These are phyloP conservation scores for Yponomeuta malinellus DNA, from an alignment of 2,888 invertebrate species.

Conservation along the genomic window DNA sequence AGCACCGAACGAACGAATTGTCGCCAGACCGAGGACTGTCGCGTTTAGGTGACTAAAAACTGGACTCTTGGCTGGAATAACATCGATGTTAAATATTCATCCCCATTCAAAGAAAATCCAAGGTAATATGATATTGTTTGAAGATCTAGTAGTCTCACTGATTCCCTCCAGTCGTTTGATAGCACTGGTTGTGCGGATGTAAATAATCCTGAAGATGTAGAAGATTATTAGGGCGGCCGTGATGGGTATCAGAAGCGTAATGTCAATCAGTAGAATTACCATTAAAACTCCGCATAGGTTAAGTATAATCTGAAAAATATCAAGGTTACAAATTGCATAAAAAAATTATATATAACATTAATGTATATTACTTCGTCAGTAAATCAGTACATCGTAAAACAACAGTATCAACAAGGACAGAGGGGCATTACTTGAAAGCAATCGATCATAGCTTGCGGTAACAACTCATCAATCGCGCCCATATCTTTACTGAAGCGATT, in stretches of 20 bases:
- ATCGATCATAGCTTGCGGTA: conserved; percentile 85
- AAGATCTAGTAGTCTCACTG: conserved; percentile 59
- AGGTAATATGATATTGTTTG: background rate
- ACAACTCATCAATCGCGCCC: conserved; percentile 85
- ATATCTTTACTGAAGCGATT: conserved; percentile 90
- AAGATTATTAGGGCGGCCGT: conserved; percentile 77
- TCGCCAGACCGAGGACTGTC: conserved; percentile 85
- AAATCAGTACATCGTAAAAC: background rate
- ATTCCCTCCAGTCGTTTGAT: conserved; percentile 81
- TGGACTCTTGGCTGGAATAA: conserved; percentile 83
- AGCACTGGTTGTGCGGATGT: conserved; percentile 81
- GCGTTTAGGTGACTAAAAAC: conserved; percentile 89
- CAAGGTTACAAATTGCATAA: background rate
- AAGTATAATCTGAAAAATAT: conserved; percentile 80
- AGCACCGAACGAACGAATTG: conserved; percentile 85
- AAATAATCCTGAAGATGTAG: conserved; percentile 77
- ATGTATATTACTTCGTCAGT: too few relatives aligned
- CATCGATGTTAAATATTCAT: conserved; percentile 10
- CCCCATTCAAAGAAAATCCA: background rate
- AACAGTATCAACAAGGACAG: background rate
- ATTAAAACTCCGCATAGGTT: conserved; percentile 85
- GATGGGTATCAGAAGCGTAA: conserved; percentile 63
- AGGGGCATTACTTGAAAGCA: conserved; percentile 71
- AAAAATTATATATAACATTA: too few relatives aligned
- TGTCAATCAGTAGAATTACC: conserved; percentile 80